These are phyloP conservation scores for Anguilla rostrata DNA, from an alignment of 2,113 vertebrate genomes.

Conservation along the genomic window DNA sequence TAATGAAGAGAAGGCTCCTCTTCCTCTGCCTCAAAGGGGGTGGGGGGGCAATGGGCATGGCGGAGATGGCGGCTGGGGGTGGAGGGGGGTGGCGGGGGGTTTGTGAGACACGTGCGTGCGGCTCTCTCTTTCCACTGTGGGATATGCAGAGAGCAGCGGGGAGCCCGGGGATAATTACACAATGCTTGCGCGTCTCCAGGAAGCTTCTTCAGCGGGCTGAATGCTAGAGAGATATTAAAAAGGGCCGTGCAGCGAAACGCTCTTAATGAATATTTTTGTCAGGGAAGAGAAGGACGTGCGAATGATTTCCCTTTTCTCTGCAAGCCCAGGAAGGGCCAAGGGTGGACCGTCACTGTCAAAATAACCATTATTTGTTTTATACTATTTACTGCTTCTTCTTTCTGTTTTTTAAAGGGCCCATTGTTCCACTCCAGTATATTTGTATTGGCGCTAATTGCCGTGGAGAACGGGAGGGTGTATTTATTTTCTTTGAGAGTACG, in stretches of 20 bases:
- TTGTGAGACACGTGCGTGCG: constrained; percentile 76
- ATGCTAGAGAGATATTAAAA: constrained; percentile 82
- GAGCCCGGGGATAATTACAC: constrained; percentile 88
- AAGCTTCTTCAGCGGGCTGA: constrained; percentile 82
- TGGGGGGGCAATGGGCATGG: not conserved
- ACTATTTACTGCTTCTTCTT: constrained; percentile 57
- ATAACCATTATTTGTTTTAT: constrained; percentile 76
- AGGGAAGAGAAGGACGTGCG: constrained; percentile 82
- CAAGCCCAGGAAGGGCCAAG: constrained; percentile 56
- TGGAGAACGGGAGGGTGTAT: constrained; percentile 14
- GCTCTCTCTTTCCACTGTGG: constrained; percentile 81
- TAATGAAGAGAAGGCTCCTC: constrained; percentile 83
- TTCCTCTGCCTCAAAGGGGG: not conserved
- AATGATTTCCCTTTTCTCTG: constrained; percentile 70
- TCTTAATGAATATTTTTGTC: constrained; percentile 93
- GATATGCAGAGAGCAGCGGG: constrained; percentile 85
- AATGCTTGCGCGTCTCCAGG: constrained; percentile 88
- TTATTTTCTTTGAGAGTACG: constrained; percentile 10
- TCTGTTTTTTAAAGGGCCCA: constrained; percentile 58
- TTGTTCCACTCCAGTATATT: constrained; percentile 58
- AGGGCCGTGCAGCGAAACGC: constrained; percentile 85
- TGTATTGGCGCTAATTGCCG: constrained; percentile 41
- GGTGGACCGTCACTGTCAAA: constrained; percentile 80
- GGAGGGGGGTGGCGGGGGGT: not conserved
- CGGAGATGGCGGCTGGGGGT: not conserved